Base-by-base conservation (phyloP, 1,140 invertebrate species). In the Linepithema humile region DNA sequence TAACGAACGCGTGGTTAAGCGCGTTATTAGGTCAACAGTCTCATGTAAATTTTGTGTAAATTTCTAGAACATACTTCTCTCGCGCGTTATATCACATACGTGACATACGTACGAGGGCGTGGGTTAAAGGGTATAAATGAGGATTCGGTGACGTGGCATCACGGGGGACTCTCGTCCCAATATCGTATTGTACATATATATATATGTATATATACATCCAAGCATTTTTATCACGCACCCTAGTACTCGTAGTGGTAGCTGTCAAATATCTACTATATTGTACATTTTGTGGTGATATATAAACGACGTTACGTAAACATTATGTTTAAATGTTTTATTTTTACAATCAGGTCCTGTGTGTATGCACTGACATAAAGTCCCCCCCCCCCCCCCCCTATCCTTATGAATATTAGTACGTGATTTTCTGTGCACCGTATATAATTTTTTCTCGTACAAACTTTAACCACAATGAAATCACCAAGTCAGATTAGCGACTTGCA, bases 281-380 rank as follows among this genome's bases (percentile, higher is more conserved):
- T 87, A 75, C 50, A 72, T 15, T 55, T 62, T 75, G 57, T 86
- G 64, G 74, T 57, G 83, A 86, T 86, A 83, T 77, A 86, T 87
- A 84, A 65, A 85, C 45, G 57, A 85, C 48, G 53, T 87, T 88
- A 67, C 15, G 57, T 77, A 87, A 86, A 87, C 20, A 83, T 38
- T 65, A 78, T 29, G 78, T 45, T 84, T 59, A 10, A 87, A 78
- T 84, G 73, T 78, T 88, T 88, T 84, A 84, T 87, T 88, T 84
- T 80, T 53, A 45, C 73, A 20, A 59, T 72, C 50, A 75, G 65
- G 70, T n/a, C 73, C 55, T 64, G 43, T 15, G n/a, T n/a, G n/a
- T n/a, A n/a, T n/a, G 69, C 82, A 84, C 64, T 77, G 29, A 50
- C 20, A 87, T 48, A 60, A n/a, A n/a, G n/a, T n/a, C n/a, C n/a